Evolutionary conservation across 2,888 invertebrate species (phyloP), one percentile per base, ranked within the genome.

Genomic region (Zaprionus obscuricornis): DNA sequence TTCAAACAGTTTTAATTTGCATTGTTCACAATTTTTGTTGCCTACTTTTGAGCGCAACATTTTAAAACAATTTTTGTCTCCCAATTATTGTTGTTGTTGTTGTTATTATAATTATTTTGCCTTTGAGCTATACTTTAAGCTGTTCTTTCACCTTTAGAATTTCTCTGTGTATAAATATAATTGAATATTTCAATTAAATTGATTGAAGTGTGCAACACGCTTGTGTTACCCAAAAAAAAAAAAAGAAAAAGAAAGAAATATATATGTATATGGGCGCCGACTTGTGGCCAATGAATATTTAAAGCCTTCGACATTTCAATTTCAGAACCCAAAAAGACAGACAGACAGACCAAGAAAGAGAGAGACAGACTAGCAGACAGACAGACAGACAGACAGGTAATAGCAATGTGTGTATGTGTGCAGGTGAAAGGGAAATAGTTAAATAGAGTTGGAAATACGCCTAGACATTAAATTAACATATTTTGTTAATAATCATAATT

Each of bases 401-500:
- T n/a, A n/a, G n/a, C n/a, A n/a, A n/a, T n/a, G n/a, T n/a, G n/a
- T n/a, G n/a, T n/a, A n/a, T n/a, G n/a, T n/a, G n/a, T n/a, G n/a
- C n/a, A n/a, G n/a, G n/a, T 36, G 18, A 17, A 22, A 34, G 7
- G n/a, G 11, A 13, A 7, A 6, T 47, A 29, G 22, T 31, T 47
- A 42, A 33, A 52, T 71, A 36, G 36, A 58, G 49, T 40, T 47
- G 27, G 26, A 47, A 11, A 26, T 74, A 74, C 62, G 86, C 74
- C 78, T 66, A 66, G 68, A 57, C 86, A 81, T 81, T 66, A 84
- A 86, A 81, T 81, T 85, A 85, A 81, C 81, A 81, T 81, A 81
- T 81, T 81, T 85, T 65, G 47, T 64, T 86, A 84, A 81, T 81
- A 81, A 81, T 74, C 74, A 81, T 81, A 83, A 81, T 77, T 86